Conservation (phyloP, 2,888 invertebrate species). For the Cinara cedri region DNA sequence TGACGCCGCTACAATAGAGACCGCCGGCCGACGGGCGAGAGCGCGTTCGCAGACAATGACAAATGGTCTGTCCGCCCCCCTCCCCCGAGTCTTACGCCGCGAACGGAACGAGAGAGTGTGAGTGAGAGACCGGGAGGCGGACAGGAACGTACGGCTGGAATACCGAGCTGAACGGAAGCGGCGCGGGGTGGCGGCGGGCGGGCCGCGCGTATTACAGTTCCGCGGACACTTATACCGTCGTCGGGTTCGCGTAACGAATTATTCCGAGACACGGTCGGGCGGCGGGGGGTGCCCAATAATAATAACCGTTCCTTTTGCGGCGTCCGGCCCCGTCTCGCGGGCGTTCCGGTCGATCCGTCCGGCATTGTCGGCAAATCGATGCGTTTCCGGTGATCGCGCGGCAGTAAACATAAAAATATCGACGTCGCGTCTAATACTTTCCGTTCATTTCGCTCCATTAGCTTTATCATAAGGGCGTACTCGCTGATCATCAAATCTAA, state of each 20-base stretch:
- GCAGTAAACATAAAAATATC: too few relatives aligned
- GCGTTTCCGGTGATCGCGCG: constrained; percentile 19
- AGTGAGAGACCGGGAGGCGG: not conserved
- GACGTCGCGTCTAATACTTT: too few relatives aligned
- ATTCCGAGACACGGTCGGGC: constrained; percentile 51
- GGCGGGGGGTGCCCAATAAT: too few relatives aligned
- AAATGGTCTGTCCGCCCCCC: constrained; percentile 34
- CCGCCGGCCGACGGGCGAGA: not conserved
- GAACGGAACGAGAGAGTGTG: not conserved
- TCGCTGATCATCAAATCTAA: too few relatives aligned
- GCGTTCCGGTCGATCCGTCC: constrained; percentile 38
- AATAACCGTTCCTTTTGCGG: constrained; percentile 46
- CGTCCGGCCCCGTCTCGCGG: too few relatives aligned
- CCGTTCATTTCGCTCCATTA: too few relatives aligned
- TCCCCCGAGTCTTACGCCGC: not conserved
- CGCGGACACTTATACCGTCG: constrained; percentile 36
- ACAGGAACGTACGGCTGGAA: too few relatives aligned
- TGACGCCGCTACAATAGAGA: constrained; percentile 30
- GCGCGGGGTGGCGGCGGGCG: too few relatives aligned
- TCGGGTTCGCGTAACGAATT: constrained; percentile 51
- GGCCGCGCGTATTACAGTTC: too few relatives aligned
- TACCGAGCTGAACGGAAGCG: too few relatives aligned
- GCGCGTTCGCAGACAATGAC: constrained; percentile 48
- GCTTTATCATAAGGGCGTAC: too few relatives aligned
- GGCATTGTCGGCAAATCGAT: constrained; percentile 17